Conservation (phyloP, 1,140 invertebrate species). For the Lucilia sericata region DNA sequence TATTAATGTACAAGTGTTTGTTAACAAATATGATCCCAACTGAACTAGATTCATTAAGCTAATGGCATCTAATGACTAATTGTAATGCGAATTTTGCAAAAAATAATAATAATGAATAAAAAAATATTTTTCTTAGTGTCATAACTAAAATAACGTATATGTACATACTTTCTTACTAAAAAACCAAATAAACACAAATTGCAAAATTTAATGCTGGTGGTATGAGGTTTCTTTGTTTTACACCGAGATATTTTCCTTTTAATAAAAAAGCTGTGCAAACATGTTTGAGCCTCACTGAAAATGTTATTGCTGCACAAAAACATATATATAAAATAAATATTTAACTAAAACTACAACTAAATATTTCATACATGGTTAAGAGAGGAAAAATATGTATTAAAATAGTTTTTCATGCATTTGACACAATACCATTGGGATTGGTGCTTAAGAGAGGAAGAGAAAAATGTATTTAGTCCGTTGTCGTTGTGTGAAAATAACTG, state of each 20-base stretch:
- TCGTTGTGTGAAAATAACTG: no score
- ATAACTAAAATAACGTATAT: not conserved
- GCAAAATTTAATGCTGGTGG: not conserved
- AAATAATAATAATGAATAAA: not conserved
- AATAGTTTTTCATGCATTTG: slow-evolving; percentile 5
- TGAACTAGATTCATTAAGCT: not conserved
- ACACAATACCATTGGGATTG: not conserved
- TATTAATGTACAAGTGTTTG: not conserved
- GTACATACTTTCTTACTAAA: not conserved
- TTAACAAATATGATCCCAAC: not conserved
- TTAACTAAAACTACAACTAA: not conserved
- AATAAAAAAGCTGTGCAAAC: not conserved
- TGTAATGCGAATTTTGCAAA: not conserved
- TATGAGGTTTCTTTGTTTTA: not conserved
- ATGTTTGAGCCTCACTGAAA: not conserved
- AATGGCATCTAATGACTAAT: slow-evolving; percentile 16
- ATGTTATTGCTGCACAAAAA: not conserved
- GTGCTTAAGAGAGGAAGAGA: not conserved
- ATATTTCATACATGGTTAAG: not conserved
- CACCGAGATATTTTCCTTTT: not conserved
- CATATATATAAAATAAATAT: not conserved
- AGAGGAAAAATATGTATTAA: not conserved
- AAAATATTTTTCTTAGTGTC: not conserved
- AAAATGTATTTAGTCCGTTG: not conserved
- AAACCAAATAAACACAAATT: not conserved